Base-by-base conservation (phyloP, 2,888 invertebrate species). In the Acronicta leporina region DNA sequence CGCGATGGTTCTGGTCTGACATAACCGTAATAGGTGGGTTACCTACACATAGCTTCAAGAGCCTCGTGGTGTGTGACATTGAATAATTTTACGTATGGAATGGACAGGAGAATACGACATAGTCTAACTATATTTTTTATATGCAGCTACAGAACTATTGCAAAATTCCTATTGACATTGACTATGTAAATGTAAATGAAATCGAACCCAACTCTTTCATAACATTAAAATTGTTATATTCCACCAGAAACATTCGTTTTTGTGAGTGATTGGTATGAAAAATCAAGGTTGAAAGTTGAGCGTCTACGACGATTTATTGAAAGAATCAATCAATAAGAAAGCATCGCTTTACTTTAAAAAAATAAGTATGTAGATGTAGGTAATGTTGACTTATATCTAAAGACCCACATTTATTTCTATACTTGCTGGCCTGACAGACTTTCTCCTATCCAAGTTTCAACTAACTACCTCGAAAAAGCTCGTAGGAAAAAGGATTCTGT, bases 161-260 rank as follows among this genome's bases (percentile, higher is more conserved):
- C 87, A 78, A 84, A 87, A 87, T 78, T 72, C 73, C 70, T 80
- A 83, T 85, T 85, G 84, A 84, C 83, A 84, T 86, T 84, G 84
- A 77, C 63, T 76, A 57, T 44, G 48, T 72, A 8, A 73, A 80
- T 77, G 75, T 68, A 77, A 81, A 81, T 79, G 73, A 77, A 81
- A 79, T 80, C 76, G 74, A 79, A 73, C 59, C 49, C 50, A 59
- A 77, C 62, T 49, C 73, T 84, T 81, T 80, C 76, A 79, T 73
- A 76, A 75, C 63, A 49, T 65, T 61, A 50, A 53, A 52, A 44
- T 45, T 57, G 52, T 71, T 65, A 53, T 59, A 57, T 70, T 70
- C 50, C 50, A 68, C 52, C 30, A 64, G 68, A 74, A 58, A 13
- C 40, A 54, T 59, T 52, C n/a, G 16, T 45, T 49, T 33, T 58